Evolutionary conservation across 2,888 invertebrate genomes (phyloP).

Genomic region (Amphipyra tragopoginis): DNA sequence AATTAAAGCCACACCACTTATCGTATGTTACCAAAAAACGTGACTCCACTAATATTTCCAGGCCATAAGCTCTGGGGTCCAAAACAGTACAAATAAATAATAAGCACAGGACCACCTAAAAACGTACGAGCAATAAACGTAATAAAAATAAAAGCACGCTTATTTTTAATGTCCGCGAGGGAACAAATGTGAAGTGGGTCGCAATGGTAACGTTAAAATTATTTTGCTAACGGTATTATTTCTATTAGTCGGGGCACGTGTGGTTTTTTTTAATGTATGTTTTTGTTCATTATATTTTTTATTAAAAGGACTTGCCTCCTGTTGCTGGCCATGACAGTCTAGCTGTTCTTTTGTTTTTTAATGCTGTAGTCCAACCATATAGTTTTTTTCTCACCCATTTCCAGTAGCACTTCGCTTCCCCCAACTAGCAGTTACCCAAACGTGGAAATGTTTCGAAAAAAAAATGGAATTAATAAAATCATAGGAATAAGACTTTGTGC

Average conservation of each 20-base stretch:
- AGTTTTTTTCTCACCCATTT: no score
- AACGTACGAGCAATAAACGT: conserved; percentile 46
- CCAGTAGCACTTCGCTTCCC: no score
- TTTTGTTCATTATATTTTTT: conserved; percentile 4
- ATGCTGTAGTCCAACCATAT: no score
- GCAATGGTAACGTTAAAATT: conserved; percentile 33
- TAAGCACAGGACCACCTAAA: conserved; percentile 37
- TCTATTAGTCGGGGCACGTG: conserved; percentile 7
- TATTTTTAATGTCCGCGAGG: conserved; percentile 57
- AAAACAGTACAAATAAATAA: conserved; percentile 48
- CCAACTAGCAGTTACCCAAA: no score
- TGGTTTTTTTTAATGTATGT: conserved; percentile 2
- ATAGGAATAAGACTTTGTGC: no score
- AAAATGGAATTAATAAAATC: no score
- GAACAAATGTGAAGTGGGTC: conserved; percentile 37
- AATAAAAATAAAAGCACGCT: conserved; percentile 59
- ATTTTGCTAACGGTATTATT: conserved; percentile 32
- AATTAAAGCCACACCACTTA: conserved; percentile 33
- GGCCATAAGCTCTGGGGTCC: conserved; percentile 31
- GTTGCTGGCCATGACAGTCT: no score
- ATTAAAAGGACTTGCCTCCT: no score
- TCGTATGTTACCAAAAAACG: conserved; percentile 26
- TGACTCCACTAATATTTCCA: conserved; percentile 36
- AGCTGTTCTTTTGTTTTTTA: no score
- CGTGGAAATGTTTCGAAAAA: no score